Evolutionary conservation across 2,113 vertebrate species (phyloP).

Genomic region (Microcebus tavaratra): DNA sequence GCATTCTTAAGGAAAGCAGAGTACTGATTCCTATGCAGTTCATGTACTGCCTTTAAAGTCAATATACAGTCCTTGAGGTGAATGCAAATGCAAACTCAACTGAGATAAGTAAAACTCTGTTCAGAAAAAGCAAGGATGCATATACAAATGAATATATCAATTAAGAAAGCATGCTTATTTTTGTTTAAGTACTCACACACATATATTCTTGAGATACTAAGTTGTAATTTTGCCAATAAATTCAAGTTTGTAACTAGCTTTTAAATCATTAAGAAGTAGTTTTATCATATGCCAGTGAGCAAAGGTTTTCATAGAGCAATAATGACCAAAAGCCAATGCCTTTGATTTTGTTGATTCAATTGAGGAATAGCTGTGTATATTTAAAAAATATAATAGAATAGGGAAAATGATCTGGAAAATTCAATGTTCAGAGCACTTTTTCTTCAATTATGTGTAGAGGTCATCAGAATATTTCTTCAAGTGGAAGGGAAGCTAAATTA

Average conservation of each 20-base stretch:
- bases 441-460: neutral
- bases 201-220: neutral
- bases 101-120: neutral
- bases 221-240: neutral
- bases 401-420: neutral
- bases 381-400: neutral
- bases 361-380: neutral
- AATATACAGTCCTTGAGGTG: neutral
- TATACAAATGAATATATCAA: neutral
- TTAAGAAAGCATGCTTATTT: neutral
- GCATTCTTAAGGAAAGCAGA: neutral
- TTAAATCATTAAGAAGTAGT: neutral
- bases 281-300: neutral
- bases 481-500: neutral
- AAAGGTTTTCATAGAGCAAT: neutral
- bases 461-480: conserved; percentile 16
- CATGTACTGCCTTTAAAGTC: neutral
- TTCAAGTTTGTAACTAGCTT: neutral
- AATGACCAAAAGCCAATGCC: neutral
- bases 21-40: neutral
- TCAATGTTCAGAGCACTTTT: neutral
- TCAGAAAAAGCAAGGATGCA: neutral
- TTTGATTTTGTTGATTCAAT: neutral
- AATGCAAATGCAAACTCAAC: neutral
- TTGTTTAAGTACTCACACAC: neutral